Evolutionary conservation across 2,113 vertebrate species (phyloP), one percentile per base, ranked within the genome.

Genomic region (Poecile atricapillus): DNA sequence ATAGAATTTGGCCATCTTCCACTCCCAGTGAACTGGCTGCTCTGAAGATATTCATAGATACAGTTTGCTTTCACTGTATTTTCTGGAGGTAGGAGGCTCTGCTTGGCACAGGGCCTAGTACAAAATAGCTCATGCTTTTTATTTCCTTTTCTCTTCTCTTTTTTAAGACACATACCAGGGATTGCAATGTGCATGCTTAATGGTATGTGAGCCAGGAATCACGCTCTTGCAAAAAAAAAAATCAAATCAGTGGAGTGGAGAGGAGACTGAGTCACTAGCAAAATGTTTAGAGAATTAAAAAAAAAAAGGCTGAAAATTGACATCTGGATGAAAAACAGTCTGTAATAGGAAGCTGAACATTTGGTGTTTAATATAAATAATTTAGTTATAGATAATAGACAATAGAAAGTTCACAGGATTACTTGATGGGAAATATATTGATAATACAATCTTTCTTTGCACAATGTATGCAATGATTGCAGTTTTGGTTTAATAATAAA

Each of bases 401-500:
- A 87, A 83, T 43, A 41, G 60, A 85, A 82, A 87, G 95, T 91
- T 94, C 96, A 93, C 68, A 85, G 85, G 94, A 93, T 93, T 84
- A 63, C 91, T 93, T 97, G 97, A 98, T 98, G 97, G 96, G 97
- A 97, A 98, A 98, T 97, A 91, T 96, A 98, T 98, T 96, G 97
- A 98, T 97, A 94, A 97, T 96, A 69, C 90, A 92, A 94, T 97
- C 95, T 98, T 98, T 98, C 97, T 97, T 96, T 93, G 81, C 91
- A 98, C 97, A 97, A 96, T 70, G 63, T 62, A 78, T 59, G 92
- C 94, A 96, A 97, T 95, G 81, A 97, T 97, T 93, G 87, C 96
- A 97, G 93, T 97, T 98, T 97, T 97, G 94, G 89, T 97, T 97
- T 97, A 96, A 98, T 97, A 97, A 97, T 98, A 98, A 97, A 98